Base-by-base conservation (phyloP, 2,888 invertebrate genomes). In the Nemoura dubitans region DNA sequence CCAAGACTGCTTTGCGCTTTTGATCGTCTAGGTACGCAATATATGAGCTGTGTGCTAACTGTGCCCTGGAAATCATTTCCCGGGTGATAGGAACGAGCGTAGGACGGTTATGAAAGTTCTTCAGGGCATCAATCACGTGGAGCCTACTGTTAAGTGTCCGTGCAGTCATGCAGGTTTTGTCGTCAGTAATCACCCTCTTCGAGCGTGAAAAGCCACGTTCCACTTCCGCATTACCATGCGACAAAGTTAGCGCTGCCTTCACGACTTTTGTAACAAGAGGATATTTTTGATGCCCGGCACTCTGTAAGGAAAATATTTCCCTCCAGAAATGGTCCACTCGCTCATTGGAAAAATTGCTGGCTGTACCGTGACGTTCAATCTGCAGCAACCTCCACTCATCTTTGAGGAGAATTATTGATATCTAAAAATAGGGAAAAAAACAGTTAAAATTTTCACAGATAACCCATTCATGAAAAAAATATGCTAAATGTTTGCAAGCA, bases 121-220 rank as follows among this genome's bases (percentile, higher is more conserved):
- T 78, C 0, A 87, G 43, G 28, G 83, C 87, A 87, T 87, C 86
- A 1, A n/a, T n/a, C 29, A 87, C 83, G 21, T 80, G 30, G 27
- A 87, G 30, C 29, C 80, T 84, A 28, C 87, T 83, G 83, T 88
- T 87, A 27, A 88, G 59, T 14, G 87, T 88, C 28, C 87, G 85
- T 87, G 88, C 88, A 25, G 87, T 29, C 88, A 88, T 88, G 81
- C 83, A 87, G 85, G 89, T 83, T 77, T 87, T 85, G 83, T 89
- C 86, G 83, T 88, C 87, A 80, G 42, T 87, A 78, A 87, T 82
- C 42, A 86, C 84, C 28, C 84, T 87, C 25, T 86, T 43, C 86
- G 88, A 89, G 6, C 27, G 76, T 36, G 36, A 87, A 86, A 89
- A 88, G n/a, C 88, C 88, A 16, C 88, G 78, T 86, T 88, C 89